A percentile compares a stretch with the other conserved stretches of the same genome.
Evolutionary conservation across 2,888 invertebrate species (phyloP).

Genomic region (Dryadula phaetusa): DNA sequence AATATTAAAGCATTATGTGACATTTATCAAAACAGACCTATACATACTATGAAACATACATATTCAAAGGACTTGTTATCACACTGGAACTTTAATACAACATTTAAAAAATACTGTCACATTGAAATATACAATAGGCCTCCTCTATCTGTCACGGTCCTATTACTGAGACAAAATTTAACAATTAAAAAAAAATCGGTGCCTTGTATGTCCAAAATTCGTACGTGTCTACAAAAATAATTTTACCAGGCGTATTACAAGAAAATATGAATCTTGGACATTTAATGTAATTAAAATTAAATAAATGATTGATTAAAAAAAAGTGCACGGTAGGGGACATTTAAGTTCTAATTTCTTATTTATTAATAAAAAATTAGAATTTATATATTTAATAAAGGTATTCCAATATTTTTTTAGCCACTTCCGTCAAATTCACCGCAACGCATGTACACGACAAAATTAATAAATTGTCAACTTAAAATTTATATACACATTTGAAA

Average conservation of each 20-base stretch:
- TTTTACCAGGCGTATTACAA: not conserved
- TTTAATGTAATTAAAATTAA: no score
- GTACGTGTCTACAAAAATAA: not conserved
- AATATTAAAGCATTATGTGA: not conserved
- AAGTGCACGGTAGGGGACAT: no score
- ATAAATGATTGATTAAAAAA: no score
- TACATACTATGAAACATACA: slow-evolving; percentile 4
- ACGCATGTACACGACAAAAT: slow-evolving; percentile 2
- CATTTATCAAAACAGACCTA: not conserved
- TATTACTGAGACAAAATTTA: slow-evolving; percentile 13
- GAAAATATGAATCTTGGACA: no score
- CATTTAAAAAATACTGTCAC: slow-evolving; percentile 12
- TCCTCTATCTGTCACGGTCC: slow-evolving; percentile 2
- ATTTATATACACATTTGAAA: slow-evolving; percentile 32
- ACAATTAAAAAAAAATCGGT: slow-evolving; percentile 1
- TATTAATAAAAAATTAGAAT: no score
- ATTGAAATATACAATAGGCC: slow-evolving; percentile 21
- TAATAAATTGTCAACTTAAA: not conserved
- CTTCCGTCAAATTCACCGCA: not conserved
- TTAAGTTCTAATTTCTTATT: no score
- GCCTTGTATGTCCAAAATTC: slow-evolving; percentile 3
- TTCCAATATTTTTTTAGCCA: not conserved
- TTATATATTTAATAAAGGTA: no score
- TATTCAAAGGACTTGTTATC: slow-evolving; percentile 5
- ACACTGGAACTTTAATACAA: slow-evolving; percentile 15